Percentiles rank a stretch among this genome's conserved stretches.
Conservation (phyloP, 2,888 invertebrate species). For the Eumacrocentrus americanus region DNA sequence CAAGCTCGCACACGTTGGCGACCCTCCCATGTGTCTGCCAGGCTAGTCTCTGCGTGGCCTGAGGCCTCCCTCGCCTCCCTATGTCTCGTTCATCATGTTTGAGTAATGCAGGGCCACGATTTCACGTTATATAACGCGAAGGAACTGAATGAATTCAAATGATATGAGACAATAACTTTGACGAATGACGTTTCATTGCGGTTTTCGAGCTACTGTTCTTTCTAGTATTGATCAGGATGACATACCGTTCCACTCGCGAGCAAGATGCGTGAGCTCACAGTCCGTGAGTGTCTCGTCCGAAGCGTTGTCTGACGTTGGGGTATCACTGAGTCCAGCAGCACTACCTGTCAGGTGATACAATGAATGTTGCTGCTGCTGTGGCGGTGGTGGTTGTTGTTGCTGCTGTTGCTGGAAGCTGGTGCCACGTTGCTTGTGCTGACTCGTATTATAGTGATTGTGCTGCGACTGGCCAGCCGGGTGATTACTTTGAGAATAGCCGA, state of each 20-base stretch:
- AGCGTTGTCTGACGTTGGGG: conserved; percentile 83
- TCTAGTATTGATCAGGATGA: not conserved
- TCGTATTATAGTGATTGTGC: conserved; percentile 57
- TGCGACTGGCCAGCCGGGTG: conserved; percentile 54
- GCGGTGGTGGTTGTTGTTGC: conserved; percentile 59
- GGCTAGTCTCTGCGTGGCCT: no score
- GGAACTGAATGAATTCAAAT: no score
- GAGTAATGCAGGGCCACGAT: conserved; percentile 57
- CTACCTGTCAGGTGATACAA: conserved; percentile 61
- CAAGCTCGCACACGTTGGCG: no score
- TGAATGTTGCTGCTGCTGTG: conserved; percentile 60
- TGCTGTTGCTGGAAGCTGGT: conserved; percentile 65
- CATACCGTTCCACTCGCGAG: conserved; percentile 73
- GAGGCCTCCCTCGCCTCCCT: no score
- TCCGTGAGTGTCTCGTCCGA: conserved; percentile 85
- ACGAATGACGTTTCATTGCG: not conserved
- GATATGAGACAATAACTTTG: no score
- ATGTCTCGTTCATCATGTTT: conserved; percentile 57
- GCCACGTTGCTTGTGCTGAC: conserved; percentile 53
- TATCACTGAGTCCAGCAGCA: conserved; percentile 73
- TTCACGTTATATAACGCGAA: conserved; percentile 56
- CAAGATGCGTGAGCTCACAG: conserved; percentile 78
- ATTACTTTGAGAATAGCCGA: conserved; percentile 65
- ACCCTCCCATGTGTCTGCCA: no score
- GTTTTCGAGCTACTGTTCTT: not conserved